Conservation (phyloP, 2,888 invertebrate genomes). For the Diarsia brunnea region DNA sequence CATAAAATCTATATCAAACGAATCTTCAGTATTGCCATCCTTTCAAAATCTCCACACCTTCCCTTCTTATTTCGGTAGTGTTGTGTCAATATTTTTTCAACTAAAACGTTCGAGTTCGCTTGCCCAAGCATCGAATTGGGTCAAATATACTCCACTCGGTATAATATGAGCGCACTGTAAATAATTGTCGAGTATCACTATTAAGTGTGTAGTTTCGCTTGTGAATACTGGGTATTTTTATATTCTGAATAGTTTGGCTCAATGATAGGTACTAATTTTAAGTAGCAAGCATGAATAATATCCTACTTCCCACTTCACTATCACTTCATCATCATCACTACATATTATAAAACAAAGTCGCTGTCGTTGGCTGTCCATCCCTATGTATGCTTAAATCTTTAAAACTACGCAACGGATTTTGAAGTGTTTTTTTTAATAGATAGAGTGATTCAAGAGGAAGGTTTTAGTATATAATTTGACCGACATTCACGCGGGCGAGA, state of each 20-base stretch:
- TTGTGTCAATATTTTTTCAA: conserved; percentile 62
- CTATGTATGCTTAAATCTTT: too few relatives aligned
- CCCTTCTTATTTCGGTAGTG: conserved; percentile 18
- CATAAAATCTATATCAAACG: neutral
- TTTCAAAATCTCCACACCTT: conserved; percentile 19
- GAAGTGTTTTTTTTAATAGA: too few relatives aligned
- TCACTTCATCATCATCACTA: too few relatives aligned
- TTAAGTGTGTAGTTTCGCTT: neutral
- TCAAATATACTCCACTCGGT: conserved; percentile 39
- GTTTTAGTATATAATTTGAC: too few relatives aligned
- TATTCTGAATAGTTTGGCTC: neutral
- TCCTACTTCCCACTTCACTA: too few relatives aligned
- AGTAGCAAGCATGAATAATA: neutral
- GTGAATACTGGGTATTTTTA: neutral
- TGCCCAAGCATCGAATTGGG: conserved; percentile 52
- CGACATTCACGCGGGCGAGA: too few relatives aligned
- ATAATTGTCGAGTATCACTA: conserved; percentile 34
- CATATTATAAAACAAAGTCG: too few relatives aligned
- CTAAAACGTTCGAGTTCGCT: conserved; percentile 51
- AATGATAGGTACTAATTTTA: neutral
- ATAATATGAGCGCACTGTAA: conserved; percentile 27
- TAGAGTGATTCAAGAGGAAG: too few relatives aligned
- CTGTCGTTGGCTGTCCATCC: too few relatives aligned
- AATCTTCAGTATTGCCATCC: conserved; percentile 30
- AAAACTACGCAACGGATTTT: too few relatives aligned